Base-by-base conservation (phyloP, 2,888 invertebrate genomes). In the Hartigia nigra region DNA sequence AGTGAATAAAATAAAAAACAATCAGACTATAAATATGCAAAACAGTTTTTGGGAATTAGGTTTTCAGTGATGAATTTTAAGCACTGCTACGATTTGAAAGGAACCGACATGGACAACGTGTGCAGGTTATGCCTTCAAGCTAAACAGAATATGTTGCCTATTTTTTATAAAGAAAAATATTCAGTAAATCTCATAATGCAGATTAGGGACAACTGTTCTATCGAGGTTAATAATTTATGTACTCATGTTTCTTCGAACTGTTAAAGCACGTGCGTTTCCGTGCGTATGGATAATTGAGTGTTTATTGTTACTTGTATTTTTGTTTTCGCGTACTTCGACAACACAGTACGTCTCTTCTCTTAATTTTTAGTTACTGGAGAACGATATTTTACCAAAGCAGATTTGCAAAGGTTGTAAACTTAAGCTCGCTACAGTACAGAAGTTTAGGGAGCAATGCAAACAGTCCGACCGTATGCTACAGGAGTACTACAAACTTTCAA, bases 61-160 rank as follows among this genome's bases (percentile, higher is more conserved):
- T 55, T 55, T 23, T 55, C 39, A 9, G 23, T 55, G 23, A 55
- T 9, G 14, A 55, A 23, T 55, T 55, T 14, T 9, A 55, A 55
- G 9, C 23, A 23, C 14, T 55, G 39, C 39, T 55, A 55, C 39
- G 9, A 23, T 55, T 55, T 55, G 23, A 55, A 23, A 55, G 39
- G 23, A 55, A 2, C 23, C 12, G 74, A 74, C 31, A 81, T 81
- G 81, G 78, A 80, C 31, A 74, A 75, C 23, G 76, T 79, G 31
- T 83, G 83, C 74, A 86, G 86, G 76, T 81, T 86, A 75, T 86
- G 86, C 74, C 82, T 86, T 77, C 76, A 78, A 37, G 23, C 12
- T 3, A 70, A 74, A 14, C 31, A 31, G 31, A 36, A 70, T 12
- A 79, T 81, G 75, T 75, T 74, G 23, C 35, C 81, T 14, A 82